Base-by-base conservation (phyloP, 2,888 invertebrate genomes). In the Macrophya alboannulata region DNA sequence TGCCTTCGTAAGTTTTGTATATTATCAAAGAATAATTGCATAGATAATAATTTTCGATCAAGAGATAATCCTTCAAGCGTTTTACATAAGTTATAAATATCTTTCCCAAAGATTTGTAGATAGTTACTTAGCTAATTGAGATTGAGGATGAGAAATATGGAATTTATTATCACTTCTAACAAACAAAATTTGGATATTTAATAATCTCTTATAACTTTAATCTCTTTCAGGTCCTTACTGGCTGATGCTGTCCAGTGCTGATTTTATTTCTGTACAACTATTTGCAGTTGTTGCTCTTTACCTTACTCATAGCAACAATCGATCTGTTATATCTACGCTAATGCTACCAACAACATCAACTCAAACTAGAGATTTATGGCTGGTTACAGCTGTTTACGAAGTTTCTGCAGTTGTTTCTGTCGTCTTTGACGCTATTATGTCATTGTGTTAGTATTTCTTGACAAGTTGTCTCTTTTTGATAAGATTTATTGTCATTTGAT, bases 351-450 rank as follows among this genome's bases (percentile, higher is more conserved):
- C 90, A 6, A 87, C 89, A 83, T 90, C 91, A 45, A 94, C 94
- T 62, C 94, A 94, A 88, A 94, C 94, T 81, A 90, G 94, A 88
- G 94, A 94, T 88, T 91, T 95, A 25, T 95, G 94, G 94, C 94
- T 94, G 87, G 93, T 95, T 71, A 93, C 94, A 43, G 91, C 93
- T 77, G 94, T 94, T n/a, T 94, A 94, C 89, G 94, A 94, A 89
- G 88, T 94, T 68, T 94, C 94, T 15, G 94, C 95, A 31, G 88
- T 94, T 43, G 88, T 92, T 72, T 91, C 92, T 17, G 88, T 93
- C 48, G 89, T 91, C 40, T 93, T 91, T 87, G 92, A 93, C 87
- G 90, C 91, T 65, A 88, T 91, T 5, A 91, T 92, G 91, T 88
- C 91, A 76, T 87, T 92, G 74, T 86, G 92, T 92, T 87, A 91